Evolutionary conservation across 1,140 invertebrate genomes (phyloP).

Genomic region (Lutraria rhynchaena): DNA sequence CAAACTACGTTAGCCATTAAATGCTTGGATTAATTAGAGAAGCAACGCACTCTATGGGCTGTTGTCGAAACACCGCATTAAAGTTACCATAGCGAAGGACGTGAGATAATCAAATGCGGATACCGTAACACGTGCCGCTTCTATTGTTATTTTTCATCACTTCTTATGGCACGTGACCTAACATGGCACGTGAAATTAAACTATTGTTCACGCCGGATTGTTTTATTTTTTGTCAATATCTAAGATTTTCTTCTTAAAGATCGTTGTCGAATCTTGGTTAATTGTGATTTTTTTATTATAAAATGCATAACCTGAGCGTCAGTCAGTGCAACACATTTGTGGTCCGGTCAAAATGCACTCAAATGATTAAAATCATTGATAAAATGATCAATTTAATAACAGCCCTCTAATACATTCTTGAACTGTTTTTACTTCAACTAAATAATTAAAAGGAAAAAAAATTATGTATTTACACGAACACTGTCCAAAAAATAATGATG

Average conservation of each 20-base stretch:
- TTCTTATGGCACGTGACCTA: conserved; percentile 7
- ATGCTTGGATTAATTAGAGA: conserved; percentile 41
- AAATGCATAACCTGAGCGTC: too few species aligned
- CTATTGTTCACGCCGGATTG: conserved; percentile 31
- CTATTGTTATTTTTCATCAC: conserved; percentile 52
- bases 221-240: conserved; percentile 36
- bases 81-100: conserved; percentile 48
- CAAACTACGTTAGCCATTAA: conserved; percentile 1
- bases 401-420: too few species aligned
- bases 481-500: too few species aligned
- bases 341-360: too few species aligned
- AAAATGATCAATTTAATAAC: too few species aligned
- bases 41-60: neutral
- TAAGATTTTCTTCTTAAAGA: conserved; percentile 2
- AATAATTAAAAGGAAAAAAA: too few species aligned
- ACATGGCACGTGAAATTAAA: conserved; percentile 11
- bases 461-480: too few species aligned
- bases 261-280: too few species aligned
- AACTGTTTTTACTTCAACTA: too few species aligned
- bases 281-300: too few species aligned
- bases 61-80: conserved; percentile 11
- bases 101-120: conserved; percentile 18
- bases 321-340: too few species aligned
- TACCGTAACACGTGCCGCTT: neutral
- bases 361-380: too few species aligned